These are phyloP conservation scores for Gonocerus acuteangulatus DNA, from an alignment of 2,888 invertebrate species.

Conservation along the genomic window DNA sequence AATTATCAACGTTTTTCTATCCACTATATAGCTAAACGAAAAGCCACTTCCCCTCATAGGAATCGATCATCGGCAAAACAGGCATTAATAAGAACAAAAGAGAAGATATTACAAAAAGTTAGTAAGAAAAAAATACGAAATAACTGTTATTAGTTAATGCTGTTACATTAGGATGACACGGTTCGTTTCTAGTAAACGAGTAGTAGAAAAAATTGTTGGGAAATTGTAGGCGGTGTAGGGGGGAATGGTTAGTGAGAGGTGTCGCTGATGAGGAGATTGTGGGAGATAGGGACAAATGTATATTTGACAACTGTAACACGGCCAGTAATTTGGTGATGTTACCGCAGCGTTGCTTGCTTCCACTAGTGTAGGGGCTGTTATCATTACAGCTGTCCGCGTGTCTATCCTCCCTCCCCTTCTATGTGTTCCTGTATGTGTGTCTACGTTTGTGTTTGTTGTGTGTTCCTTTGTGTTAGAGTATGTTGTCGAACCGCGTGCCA, in stretches of 20 bases:
- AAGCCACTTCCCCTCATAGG: no score
- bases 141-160: slow-evolving; percentile 22
- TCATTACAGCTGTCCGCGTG: neutral
- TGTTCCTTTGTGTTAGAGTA: no score
- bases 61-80: no score
- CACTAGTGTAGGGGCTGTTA: neutral
- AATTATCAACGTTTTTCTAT: no score
- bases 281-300: neutral
- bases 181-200: slow-evolving; percentile 2
- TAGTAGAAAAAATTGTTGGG: neutral
- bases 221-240: neutral
- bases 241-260: neutral
- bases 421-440: no score
- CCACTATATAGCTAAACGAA: no score
- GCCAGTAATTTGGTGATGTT: neutral
- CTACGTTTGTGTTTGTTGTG: no score
- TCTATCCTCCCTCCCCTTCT: neutral
- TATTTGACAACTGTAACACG: neutral
- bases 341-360: neutral
- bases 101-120: no score
- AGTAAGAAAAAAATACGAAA: slow-evolving; percentile 4
- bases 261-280: neutral
- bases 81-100: no score
- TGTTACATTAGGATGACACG: slow-evolving; percentile 19
- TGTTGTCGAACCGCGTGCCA: no score